Evolutionary conservation across 30 jellyfish, hydroid and myxozoan genomes (phyloP), one percentile per base, ranked within the genome.

Genomic region (Aurelia coerulea): DNA sequence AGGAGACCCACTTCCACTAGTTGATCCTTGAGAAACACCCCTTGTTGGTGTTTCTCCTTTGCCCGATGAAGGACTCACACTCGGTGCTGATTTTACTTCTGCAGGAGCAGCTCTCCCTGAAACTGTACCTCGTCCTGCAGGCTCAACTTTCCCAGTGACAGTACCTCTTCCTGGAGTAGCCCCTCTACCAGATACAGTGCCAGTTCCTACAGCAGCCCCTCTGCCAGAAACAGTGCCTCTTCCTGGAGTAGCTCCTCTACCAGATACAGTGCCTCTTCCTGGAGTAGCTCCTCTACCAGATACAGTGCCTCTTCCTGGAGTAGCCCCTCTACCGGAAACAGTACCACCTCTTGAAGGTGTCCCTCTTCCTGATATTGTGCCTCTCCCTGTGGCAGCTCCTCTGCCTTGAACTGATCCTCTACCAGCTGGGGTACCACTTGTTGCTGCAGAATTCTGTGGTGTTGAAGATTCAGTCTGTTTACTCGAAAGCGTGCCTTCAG

Each of bases 81-180:
- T 42, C 50, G 32, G 39, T 39, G 67, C 17, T 31, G 64, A 41
- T 0, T 37, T 23, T 31, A 32, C 81, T 35, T 50, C 5, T 23
- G 18, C 76, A 11, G 90, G 62, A 67, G 74, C 19, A 18, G 76
- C 73, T 37, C 86, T 42, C 33, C 62, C 74, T 17, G 86, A 39
- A 4, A 34, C 39, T 59, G 92, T 14, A 34, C 81, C 82, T 49
- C 65, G 65, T 67, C 90, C 39, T 1, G 75, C 65, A 33, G 63
- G 34, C 2, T 16, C 82, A 16, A 14, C 53, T 29, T 19, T 41
- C 19, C 68, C 63, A 31, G 81, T 29, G 42, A 49, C 23, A 7
- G 81, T 15, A 19, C 68, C 81, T 41, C 81, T 71, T 19, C 81
- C 64, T 71, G 81, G 29, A 29, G 81, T 12, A 59, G 68, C 68